phyloP scores from a whole-genome alignment of 35 echinoderm and acorn worm species.

The Apostichopus japonicus region DNA sequence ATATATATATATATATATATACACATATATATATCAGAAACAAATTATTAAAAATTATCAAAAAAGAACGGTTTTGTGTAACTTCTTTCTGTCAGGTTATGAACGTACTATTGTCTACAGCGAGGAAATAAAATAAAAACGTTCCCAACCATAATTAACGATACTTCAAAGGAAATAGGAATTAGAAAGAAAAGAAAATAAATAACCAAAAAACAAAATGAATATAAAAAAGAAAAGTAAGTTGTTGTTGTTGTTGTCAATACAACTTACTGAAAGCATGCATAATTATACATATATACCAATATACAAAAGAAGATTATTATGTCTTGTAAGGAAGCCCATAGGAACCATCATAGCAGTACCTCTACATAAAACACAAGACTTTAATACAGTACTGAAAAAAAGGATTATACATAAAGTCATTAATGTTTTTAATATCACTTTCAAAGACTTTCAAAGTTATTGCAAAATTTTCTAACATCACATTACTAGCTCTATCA shows the following conservation, averaged over 20 bases:
- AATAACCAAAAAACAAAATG: neutral
- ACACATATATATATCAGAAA: too few species aligned
- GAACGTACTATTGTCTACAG: too few species aligned
- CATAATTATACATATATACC: constrained; percentile 49
- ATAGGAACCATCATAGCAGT: constrained; percentile 26
- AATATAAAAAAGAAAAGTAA: neutral
- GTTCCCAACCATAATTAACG: too few species aligned
- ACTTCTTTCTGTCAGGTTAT: too few species aligned
- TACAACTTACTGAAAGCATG: neutral
- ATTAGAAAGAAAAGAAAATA: neutral
- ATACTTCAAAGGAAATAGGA: neutral
- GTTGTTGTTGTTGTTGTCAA: too few species aligned
- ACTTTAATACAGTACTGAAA: constrained; percentile 33
- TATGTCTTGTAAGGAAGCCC: constrained; percentile 46
- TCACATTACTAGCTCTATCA: too few species aligned
- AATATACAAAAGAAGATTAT: constrained; percentile 30
- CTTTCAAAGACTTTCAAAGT: constrained; percentile 14
- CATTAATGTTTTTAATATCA: constrained; percentile 1
- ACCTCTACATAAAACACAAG: constrained; percentile 26
- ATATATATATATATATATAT: too few species aligned
- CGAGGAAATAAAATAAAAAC: too few species aligned
- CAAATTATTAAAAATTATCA: too few species aligned
- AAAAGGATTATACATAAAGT: constrained; percentile 3
- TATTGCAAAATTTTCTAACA: neutral
- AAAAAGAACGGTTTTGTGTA: too few species aligned